phyloP scores from a whole-genome alignment of 2,888 invertebrate species.

The Tricholauxania praeusta region DNA sequence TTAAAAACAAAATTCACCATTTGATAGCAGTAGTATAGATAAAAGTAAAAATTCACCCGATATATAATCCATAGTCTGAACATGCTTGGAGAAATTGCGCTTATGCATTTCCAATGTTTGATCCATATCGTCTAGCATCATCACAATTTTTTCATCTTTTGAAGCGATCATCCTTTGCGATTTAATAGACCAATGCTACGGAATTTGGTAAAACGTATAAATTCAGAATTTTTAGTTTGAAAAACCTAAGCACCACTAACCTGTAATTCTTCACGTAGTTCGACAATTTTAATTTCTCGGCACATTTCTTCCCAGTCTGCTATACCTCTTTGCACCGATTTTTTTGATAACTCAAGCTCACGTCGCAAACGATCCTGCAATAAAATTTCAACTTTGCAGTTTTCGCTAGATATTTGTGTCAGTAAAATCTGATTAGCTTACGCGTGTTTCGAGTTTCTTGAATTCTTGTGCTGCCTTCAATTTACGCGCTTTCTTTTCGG shows the following conservation, averaged over 20 bases:
- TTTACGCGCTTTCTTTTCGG: slow-evolving; percentile 47
- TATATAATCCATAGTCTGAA: slow-evolving; percentile 59
- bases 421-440: slow-evolving; percentile 44
- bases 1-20: not conserved
- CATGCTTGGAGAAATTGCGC: slow-evolving; percentile 51
- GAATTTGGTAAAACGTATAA: not conserved
- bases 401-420: not conserved
- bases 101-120: slow-evolving; percentile 57
- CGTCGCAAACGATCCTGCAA: slow-evolving; percentile 55
- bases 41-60: slow-evolving; percentile 40
- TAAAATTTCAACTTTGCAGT: not conserved
- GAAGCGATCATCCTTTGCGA: slow-evolving; percentile 48
- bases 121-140: slow-evolving; percentile 54
- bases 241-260: slow-evolving; percentile 11
- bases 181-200: slow-evolving; percentile 52
- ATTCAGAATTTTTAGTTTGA: not conserved
- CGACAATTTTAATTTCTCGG: slow-evolving; percentile 54
- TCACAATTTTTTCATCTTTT: slow-evolving; percentile 58
- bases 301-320: slow-evolving; percentile 59
- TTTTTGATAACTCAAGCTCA: slow-evolving; percentile 58
- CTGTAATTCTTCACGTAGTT: slow-evolving; percentile 58
- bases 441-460: slow-evolving; percentile 52
- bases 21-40: not conserved
- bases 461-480: slow-evolving; percentile 46
- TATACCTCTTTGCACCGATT: slow-evolving; percentile 52